These are phyloP conservation scores for Strix uralensis DNA, from an alignment of 2,113 vertebrate genomes.

Conservation along the genomic window DNA sequence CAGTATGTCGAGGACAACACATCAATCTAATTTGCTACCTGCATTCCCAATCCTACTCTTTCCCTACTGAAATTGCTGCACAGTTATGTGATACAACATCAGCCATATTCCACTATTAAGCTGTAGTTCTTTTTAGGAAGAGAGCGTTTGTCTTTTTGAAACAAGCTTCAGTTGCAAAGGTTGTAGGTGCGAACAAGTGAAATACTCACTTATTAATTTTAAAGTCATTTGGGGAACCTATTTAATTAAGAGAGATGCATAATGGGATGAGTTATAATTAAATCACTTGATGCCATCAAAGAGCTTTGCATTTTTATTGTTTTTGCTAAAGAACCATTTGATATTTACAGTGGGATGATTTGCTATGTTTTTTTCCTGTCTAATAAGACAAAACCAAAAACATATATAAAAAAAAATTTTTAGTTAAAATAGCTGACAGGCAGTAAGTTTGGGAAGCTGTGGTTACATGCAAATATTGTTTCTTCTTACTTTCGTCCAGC, in stretches of 20 bases:
- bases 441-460: not conserved
- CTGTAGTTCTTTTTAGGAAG: not conserved
- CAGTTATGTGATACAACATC: constrained; percentile 15
- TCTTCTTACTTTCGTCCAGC: not conserved
- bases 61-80: constrained; percentile 31
- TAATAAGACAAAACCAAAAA: not conserved
- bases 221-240: not conserved
- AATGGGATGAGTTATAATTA: not conserved
- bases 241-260: not conserved
- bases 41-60: constrained; percentile 42
- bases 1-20: constrained; percentile 70
- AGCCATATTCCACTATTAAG: not conserved
- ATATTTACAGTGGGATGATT: not conserved
- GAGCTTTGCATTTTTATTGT: not conserved
- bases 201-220: not conserved
- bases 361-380: not conserved
- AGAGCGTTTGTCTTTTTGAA: not conserved
- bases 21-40: constrained; percentile 81
- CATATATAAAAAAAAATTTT: fast-evolving
- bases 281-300: not conserved
- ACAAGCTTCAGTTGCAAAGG: not conserved
- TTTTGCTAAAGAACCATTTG: not conserved
- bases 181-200: not conserved
- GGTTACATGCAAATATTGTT: not conserved
- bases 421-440: not conserved